Conservation (phyloP, 2,113 vertebrate species). For the Oreochromis aureus region DNA sequence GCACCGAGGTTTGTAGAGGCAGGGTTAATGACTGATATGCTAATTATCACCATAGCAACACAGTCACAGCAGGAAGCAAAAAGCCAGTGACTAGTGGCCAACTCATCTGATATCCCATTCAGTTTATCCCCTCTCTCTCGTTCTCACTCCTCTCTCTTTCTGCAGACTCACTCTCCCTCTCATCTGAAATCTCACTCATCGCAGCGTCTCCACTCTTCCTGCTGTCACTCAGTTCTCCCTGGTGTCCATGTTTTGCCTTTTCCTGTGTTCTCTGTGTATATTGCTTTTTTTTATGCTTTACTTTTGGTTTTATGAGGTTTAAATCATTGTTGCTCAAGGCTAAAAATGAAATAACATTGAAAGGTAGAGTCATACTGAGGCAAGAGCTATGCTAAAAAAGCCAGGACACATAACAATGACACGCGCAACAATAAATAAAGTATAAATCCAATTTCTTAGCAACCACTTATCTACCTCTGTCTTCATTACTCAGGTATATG, state of each 20-base stretch:
- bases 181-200: constrained; percentile 10
- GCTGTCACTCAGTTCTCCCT: constrained; percentile 26
- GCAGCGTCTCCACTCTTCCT: not conserved
- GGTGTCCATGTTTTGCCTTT: not conserved
- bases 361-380: not conserved
- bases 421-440: constrained; percentile 11
- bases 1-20: constrained; percentile 7
- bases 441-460: constrained; percentile 19
- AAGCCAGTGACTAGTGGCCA: constrained; percentile 61
- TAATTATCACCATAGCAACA: constrained; percentile 65
- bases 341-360: not conserved
- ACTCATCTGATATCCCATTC: constrained; percentile 58
- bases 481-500: not conserved
- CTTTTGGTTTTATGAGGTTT: not conserved
- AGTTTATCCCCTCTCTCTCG: constrained; percentile 4
- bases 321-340: not conserved
- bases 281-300: not conserved
- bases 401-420: not conserved
- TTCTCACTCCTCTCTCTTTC: not conserved
- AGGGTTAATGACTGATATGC: constrained; percentile 59
- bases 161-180: not conserved
- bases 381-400: not conserved
- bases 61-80: constrained; percentile 57
- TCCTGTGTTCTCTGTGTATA: not conserved
- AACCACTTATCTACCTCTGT: not conserved